Conservation (phyloP, 2,797 vertebrate species). For the Intellagama lesueurii region DNA sequence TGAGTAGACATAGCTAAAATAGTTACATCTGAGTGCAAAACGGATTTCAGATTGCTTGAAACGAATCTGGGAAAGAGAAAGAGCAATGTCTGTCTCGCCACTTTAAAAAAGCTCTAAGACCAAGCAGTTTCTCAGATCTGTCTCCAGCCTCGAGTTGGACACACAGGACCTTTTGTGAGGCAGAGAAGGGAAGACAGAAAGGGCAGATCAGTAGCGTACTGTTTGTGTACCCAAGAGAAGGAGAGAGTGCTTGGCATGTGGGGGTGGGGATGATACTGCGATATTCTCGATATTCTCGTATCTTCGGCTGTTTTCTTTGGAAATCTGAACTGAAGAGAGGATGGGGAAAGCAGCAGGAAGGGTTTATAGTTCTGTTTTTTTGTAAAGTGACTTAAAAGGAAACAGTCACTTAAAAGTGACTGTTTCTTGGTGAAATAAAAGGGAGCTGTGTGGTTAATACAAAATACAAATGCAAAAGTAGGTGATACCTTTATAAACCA, state of each 20-base stretch:
- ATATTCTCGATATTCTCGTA: neutral
- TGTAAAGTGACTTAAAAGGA: conserved; percentile 14
- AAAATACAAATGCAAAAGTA: too few relatives aligned
- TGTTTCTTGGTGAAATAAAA: conserved; percentile 42
- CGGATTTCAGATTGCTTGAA: neutral
- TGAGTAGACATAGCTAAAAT: neutral
- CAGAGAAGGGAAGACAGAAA: neutral
- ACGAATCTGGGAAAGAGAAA: neutral
- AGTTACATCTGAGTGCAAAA: neutral
- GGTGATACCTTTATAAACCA: too few relatives aligned
- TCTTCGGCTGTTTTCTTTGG: neutral
- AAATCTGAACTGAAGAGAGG: neutral
- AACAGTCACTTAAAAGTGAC: neutral
- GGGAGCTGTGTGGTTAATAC: too few relatives aligned
- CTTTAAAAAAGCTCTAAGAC: neutral
- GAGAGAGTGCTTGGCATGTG: neutral
- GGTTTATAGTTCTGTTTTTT: neutral
- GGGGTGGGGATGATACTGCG: neutral
- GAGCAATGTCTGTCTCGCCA: too few relatives aligned
- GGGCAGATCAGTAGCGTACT: neutral
- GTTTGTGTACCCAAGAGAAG: neutral
- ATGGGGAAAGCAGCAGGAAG: neutral
- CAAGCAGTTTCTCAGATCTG: neutral
- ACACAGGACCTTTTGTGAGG: neutral
- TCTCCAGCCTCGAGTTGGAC: neutral